phyloP scores from a whole-genome alignment of 30 jellyfish, hydroid and myxozoan species.

The Turritopsis dohrnii region DNA sequence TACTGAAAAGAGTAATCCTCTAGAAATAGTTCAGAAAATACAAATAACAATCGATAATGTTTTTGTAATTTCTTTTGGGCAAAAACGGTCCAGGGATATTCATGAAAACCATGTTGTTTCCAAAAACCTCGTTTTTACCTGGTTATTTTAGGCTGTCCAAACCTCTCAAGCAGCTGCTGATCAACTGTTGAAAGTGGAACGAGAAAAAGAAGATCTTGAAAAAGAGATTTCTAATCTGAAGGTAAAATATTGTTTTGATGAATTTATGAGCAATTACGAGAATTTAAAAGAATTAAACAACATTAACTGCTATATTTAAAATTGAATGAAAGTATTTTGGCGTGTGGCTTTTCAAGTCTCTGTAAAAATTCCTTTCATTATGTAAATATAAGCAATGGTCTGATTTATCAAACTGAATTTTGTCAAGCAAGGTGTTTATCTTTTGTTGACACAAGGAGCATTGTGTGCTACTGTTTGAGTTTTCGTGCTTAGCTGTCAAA shows the following conservation, averaged over 20 bases:
- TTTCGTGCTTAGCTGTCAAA: not conserved
- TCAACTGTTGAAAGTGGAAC: slow-evolving; percentile 47
- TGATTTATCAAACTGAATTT: not conserved
- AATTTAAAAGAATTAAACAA: not conserved
- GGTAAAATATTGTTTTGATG: slow-evolving; percentile 38
- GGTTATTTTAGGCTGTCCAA: slow-evolving; percentile 68
- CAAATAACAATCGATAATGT: too few species aligned
- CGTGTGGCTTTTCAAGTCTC: not conserved
- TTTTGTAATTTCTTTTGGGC: too few species aligned
- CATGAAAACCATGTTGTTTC: too few species aligned
- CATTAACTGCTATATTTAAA: not conserved
- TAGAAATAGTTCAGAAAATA: too few species aligned
- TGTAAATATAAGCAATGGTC: not conserved
- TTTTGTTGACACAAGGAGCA: not conserved
- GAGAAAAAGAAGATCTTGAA: slow-evolving; percentile 76
- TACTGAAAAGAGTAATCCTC: too few species aligned
- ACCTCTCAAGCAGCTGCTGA: slow-evolving; percentile 62
- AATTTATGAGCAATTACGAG: too few species aligned
- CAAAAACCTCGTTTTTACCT: too few species aligned
- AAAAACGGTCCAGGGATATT: too few species aligned
- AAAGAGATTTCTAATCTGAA: slow-evolving; percentile 60
- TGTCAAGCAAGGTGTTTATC: not conserved
- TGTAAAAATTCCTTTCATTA: not conserved
- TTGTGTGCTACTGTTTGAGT: not conserved
- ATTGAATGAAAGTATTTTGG: too few species aligned